Evolutionary conservation across 2,888 invertebrate species (phyloP), one percentile per base, ranked within the genome.

Genomic region (Hylaea fasciaria): DNA sequence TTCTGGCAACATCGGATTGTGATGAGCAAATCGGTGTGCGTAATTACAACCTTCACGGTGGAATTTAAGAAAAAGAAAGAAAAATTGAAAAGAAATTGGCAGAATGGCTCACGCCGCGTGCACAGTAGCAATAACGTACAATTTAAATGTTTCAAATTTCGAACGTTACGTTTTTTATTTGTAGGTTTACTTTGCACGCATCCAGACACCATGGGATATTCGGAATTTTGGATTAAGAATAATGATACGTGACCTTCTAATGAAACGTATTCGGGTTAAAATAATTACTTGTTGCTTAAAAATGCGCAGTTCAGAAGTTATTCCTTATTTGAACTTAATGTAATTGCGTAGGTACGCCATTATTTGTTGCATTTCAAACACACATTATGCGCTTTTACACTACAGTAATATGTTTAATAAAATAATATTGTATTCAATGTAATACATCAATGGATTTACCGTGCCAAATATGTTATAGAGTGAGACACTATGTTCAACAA

Each of bases 91-190:
- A 50, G 50, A 60, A 60, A 59, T 54, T 59, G 87, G 80, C 78
- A 80, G 78, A 83, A 79, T 78, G 76, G 75, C 74, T 77, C 78
- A 76, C 71, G 78, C 81, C 85, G 86, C 86, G 85, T 86, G 90
- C 91, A 91, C 92, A 83, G 92, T 92, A 92, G 92, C 92, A 85
- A 83, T 85, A 89, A 89, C 88, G 83, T 87, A 85, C 86, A 91
- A 92, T 92, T 91, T 92, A 92, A 92, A 92, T 92, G 87, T 86
- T 92, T 91, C 86, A 82, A 86, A 92, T 92, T 88, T 90, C 86
- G 82, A 87, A 86, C 79, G 74, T 72, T 77, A 50, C 50, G 49
- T 63, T 70, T 61, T 57, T 62, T 66, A 64, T 68, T 62, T 53
- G 53, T 57, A 48, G 64, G 22, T 22, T 22, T 22, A 5, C 64